phyloP scores from a whole-genome alignment of 2,113 vertebrate species.

The Lampris megalopsis region DNA sequence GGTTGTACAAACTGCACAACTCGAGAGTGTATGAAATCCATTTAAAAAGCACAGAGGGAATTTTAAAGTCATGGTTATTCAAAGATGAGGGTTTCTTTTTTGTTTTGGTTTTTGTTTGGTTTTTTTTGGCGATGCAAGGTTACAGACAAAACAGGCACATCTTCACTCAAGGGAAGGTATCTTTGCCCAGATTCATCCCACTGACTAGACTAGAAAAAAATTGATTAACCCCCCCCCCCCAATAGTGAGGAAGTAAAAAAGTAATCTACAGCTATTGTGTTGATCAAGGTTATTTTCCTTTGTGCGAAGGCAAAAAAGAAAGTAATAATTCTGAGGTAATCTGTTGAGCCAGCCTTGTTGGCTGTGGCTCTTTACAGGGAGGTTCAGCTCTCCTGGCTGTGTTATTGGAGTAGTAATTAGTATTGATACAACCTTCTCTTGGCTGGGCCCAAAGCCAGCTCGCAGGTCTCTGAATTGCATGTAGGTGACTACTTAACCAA shows the following conservation, averaged over 20 bases:
- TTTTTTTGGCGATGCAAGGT: neutral
- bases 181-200: neutral
- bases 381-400: conserved; percentile 6
- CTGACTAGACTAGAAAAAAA: conserved; percentile 3
- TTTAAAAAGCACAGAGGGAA: no score
- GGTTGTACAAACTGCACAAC: no score
- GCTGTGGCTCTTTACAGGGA: neutral
- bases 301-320: neutral
- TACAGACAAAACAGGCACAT: conserved; percentile 30
- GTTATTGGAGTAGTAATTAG: conserved; percentile 39
- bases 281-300: conserved; percentile 17
- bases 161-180: conserved; percentile 8
- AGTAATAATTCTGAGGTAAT: conserved; percentile 37
- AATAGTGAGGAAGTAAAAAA: conserved; percentile 24
- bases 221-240: conserved; percentile 25
- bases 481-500: conserved; percentile 42
- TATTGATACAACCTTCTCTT: conserved; percentile 45
- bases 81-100: neutral
- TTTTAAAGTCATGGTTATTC: no score
- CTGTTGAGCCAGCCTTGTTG: conserved; percentile 16
- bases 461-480: conserved; percentile 28
- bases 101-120: no score
- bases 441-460: conserved; percentile 16
- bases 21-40: no score
- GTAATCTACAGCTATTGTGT: conserved; percentile 24